A percentile compares a stretch with the other conserved stretches of the same genome.
These are phyloP conservation scores for Scomberomorus guttatus DNA, from an alignment of 2,797 vertebrate genomes.

Conservation along the genomic window DNA sequence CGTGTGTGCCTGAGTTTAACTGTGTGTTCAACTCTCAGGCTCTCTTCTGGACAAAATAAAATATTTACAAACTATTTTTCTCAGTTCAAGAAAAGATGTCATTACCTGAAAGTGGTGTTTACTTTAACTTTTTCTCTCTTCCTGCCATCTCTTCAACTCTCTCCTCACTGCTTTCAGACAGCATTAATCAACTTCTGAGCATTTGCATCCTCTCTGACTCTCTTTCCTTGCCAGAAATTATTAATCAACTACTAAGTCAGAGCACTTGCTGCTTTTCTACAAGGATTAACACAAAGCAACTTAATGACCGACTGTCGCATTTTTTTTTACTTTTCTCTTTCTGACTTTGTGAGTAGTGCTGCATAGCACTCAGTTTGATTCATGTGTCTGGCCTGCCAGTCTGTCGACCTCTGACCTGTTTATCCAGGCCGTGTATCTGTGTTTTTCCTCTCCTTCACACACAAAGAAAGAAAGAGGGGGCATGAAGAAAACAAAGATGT, in stretches of 20 bases:
- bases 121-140: neutral
- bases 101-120: neutral
- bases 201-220: slow-evolving; percentile 7
- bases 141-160: neutral
- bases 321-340: neutral
- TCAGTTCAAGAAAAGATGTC: neutral
- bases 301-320: slow-evolving; percentile 30
- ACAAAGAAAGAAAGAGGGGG: neutral
- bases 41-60: neutral
- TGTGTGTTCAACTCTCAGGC: neutral
- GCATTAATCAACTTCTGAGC: slow-evolving; percentile 41
- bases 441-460: slow-evolving; percentile 7
- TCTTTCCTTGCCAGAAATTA: slow-evolving; percentile 14
- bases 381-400: slow-evolving; percentile 52
- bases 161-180: neutral
- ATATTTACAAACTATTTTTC: neutral
- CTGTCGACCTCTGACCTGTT: slow-evolving; percentile 54
- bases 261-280: slow-evolving; percentile 27
- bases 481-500: slow-evolving; percentile 7
- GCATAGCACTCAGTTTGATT: slow-evolving; percentile 45
- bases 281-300: slow-evolving; percentile 56
- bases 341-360: slow-evolving; percentile 4
- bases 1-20: neutral
- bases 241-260: slow-evolving; percentile 15
- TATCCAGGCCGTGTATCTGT: slow-evolving; percentile 18